Evolutionary conservation across 2,113 vertebrate species (phyloP).

Genomic region (Plectropomus leopardus): DNA sequence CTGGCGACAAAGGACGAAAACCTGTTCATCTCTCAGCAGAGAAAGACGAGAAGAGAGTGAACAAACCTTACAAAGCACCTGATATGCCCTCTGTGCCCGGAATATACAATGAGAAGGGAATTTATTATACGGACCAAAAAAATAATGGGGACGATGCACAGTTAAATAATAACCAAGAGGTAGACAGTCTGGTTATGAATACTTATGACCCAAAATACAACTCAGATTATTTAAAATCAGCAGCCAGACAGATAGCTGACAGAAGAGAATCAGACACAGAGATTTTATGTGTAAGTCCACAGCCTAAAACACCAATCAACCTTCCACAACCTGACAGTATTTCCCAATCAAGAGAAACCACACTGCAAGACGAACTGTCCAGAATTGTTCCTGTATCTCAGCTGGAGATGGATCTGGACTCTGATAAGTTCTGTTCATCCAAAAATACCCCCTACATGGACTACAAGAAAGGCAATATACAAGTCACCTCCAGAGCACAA

Average conservation of each 20-base stretch:
- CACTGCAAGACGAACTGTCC: constrained; percentile 23
- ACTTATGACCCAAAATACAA: constrained; percentile 1
- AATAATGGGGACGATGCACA: background rate
- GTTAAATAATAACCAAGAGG: constrained; percentile 27
- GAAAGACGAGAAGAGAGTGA: constrained; percentile 31
- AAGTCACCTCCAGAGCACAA: constrained; percentile 33
- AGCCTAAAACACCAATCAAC: constrained; percentile 20
- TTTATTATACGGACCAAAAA: constrained; percentile 32
- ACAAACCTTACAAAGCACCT: background rate
- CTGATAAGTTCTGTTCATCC: constrained; percentile 29
- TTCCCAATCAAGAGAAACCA: constrained; percentile 29
- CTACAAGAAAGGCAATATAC: constrained; percentile 29
- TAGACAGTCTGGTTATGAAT: constrained; percentile 14
- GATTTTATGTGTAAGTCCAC: constrained; percentile 27
- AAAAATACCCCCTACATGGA: constrained; percentile 11
- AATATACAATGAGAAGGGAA: constrained; percentile 26
- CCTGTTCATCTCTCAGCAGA: constrained; percentile 8
- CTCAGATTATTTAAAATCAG: constrained; percentile 26
- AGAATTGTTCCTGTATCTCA: constrained; percentile 5
- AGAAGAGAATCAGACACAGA: constrained; percentile 50
- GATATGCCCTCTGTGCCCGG: constrained; percentile 30
- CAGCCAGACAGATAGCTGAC: constrained; percentile 16
- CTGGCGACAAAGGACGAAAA: constrained; percentile 54
- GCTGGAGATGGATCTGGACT: constrained; percentile 20
- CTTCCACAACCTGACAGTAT: constrained; percentile 20